phyloP scores from a whole-genome alignment of 1,140 invertebrate species.

The Asobara japonica region DNA sequence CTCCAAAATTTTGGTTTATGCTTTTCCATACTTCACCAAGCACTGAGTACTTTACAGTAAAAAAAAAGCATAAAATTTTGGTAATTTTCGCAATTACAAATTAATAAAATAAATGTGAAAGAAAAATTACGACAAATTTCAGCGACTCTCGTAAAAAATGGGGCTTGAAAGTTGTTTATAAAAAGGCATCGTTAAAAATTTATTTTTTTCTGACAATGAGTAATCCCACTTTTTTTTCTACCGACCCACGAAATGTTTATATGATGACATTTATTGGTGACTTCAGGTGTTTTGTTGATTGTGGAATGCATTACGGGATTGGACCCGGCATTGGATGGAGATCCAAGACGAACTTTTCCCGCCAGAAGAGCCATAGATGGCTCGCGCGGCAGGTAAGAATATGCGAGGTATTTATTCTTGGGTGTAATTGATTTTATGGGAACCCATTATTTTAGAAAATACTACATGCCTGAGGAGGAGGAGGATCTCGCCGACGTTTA shows the following conservation, averaged over 20 bases:
- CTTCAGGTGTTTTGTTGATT: conserved; percentile 17
- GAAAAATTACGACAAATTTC: too few relatives aligned
- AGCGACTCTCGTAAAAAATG: too few relatives aligned
- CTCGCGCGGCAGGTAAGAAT: neutral
- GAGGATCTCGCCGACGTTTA: conserved; percentile 60
- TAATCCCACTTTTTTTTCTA: too few relatives aligned
- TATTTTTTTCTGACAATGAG: too few relatives aligned
- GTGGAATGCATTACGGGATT: conserved; percentile 50
- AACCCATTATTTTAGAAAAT: conserved; percentile 48
- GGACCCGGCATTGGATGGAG: conserved; percentile 36
- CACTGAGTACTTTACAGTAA: too few relatives aligned
- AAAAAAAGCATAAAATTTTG: too few relatives aligned
- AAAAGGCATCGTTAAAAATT: too few relatives aligned
- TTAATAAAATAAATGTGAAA: too few relatives aligned
- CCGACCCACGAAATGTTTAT: neutral
- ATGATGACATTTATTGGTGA: conserved; percentile 6
- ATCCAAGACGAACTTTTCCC: conserved; percentile 52
- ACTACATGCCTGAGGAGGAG: conserved; percentile 56
- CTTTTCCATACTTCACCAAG: too few relatives aligned
- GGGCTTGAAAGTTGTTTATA: too few relatives aligned
- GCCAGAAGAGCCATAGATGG: conserved; percentile 62
- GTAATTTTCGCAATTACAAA: too few relatives aligned
- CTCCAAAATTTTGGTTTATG: too few relatives aligned
- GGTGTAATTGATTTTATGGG: neutral
- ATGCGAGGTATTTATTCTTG: neutral